Conservation (phyloP, 2,113 vertebrate species). For the Boulengeromyrus knoepffleri region DNA sequence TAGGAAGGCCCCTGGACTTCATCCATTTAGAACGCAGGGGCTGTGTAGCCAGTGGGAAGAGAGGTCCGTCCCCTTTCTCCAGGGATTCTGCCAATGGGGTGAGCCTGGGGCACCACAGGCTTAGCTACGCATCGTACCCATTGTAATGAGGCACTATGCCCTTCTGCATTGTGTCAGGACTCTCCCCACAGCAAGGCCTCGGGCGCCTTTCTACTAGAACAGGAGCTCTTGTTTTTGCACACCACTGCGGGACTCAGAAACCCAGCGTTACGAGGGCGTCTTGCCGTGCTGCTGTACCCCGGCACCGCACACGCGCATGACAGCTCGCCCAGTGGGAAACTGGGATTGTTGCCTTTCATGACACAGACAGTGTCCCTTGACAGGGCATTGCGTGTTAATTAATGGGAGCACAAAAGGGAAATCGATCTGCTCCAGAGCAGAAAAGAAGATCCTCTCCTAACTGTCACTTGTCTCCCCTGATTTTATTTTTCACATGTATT, state of each 20-base stretch:
- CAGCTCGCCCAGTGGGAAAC: neutral
- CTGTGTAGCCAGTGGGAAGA: neutral
- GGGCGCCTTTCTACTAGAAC: neutral
- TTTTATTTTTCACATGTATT: slow-evolving; percentile 38
- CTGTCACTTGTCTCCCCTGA: slow-evolving; percentile 22
- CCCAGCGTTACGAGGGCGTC: neutral
- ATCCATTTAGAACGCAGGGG: neutral
- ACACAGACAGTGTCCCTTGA: slow-evolving; percentile 40
- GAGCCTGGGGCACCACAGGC: neutral
- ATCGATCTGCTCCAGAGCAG: slow-evolving; percentile 33
- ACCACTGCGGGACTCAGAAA: neutral
- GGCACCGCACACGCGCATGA: neutral
- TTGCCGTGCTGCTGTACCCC: neutral
- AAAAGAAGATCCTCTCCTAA: slow-evolving; percentile 22
- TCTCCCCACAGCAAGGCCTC: neutral
- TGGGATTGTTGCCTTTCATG: neutral
- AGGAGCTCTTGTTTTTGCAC: neutral
- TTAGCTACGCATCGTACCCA: neutral
- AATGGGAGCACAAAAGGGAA: slow-evolving; percentile 34
- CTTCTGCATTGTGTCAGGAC: neutral
- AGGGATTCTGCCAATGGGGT: neutral
- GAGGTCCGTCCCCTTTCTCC: neutral
- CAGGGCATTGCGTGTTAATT: slow-evolving; percentile 52
- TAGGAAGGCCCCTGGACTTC: neutral
- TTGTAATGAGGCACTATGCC: neutral